Percentiles rank a stretch among this genome's conserved stretches.
Evolutionary conservation across 2,888 invertebrate species (phyloP).

Genomic region (Sesia bembeciformis): DNA sequence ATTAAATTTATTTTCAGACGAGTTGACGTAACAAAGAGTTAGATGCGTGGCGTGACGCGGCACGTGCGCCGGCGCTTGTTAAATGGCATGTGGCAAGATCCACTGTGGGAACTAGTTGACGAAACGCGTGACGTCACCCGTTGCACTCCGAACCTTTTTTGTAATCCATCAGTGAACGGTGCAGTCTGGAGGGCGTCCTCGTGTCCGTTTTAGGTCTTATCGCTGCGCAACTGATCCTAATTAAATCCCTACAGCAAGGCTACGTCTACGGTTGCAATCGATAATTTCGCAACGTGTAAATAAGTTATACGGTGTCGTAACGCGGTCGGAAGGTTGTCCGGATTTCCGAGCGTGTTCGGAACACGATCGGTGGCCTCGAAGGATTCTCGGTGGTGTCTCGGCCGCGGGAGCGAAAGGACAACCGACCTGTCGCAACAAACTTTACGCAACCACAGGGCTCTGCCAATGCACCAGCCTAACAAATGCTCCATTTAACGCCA

Average conservation of each 20-base stretch:
- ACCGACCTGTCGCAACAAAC: conserved; percentile 15
- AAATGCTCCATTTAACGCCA: neutral
- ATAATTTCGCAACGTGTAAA: conserved; percentile 72
- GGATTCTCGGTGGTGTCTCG: conserved; percentile 63
- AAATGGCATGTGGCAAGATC: conserved; percentile 29
- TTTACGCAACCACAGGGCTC: conserved; percentile 8
- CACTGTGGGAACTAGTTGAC: conserved; percentile 54
- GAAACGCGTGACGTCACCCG: conserved; percentile 51
- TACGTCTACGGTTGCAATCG: conserved; percentile 72
- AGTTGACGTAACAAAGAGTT: neutral
- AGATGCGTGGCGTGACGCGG: conserved; percentile 18
- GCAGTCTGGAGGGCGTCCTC: conserved; percentile 62
- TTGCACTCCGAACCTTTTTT: conserved; percentile 50
- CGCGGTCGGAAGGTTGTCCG: conserved; percentile 73
- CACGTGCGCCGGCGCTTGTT: conserved; percentile 19
- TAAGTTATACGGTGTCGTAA: conserved; percentile 72
- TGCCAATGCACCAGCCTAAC: conserved; percentile 28
- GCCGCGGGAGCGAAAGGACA: conserved; percentile 45
- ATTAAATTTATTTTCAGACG: neutral
- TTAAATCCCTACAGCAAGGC: conserved; percentile 71
- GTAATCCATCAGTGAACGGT: conserved; percentile 60
- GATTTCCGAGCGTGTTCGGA: conserved; percentile 73
- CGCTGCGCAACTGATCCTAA: conserved; percentile 69
- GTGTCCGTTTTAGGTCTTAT: conserved; percentile 67
- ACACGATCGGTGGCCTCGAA: conserved; percentile 54